Base-by-base conservation (phyloP, 2,797 vertebrate genomes). In the Setipinna tenuifilis region DNA sequence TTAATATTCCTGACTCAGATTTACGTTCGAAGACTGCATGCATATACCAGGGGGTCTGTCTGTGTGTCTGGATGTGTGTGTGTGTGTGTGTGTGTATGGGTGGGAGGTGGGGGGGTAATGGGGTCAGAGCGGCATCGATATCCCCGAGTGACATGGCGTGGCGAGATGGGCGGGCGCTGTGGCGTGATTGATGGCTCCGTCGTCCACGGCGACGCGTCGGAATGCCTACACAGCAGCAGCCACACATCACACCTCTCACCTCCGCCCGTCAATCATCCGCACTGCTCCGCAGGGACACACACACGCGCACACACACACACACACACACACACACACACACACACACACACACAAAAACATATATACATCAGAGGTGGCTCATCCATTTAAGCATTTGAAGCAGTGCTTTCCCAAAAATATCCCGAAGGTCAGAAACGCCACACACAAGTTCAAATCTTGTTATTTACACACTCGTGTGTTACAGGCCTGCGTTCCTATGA, bases 1-100 rank as follows among this genome's bases (percentile, higher is more conserved):
- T 89, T 88, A 82, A 87, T 87, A 89, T 89, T 84, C 87, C 87
- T 83, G 84, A 80, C 86, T 85, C 87, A 85, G 88, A 88, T 90
- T 89, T 82, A 81, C 75, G 58, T 82, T 85, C 87, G 85, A 82
- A 87, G 87, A 88, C 86, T 85, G 84, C 62, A 80, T 87, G 83
- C 85, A 86, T 87, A 84, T 86, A 85, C 87, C 62, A 48, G 68
- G 62, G 85, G 87, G 46, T 48, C 4, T 48, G 46, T 48, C 9
- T 54, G 50, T 9, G 50, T 48, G 46, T 48, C 4, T 48, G 50
- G 7, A 7, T 54, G 50, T 54, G 50, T 54, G 50, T 54, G 50
- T 54, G 50, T 54, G 50, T 54, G 50, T 54, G 50, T 54, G 7
- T 54, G 50, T 54, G 50, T 54, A 10, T 48, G 46, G 3, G 50